Percentiles rank a stretch among this genome's conserved stretches.
These are phyloP conservation scores for Fabriciana adippe DNA, from an alignment of 2,888 invertebrate species.

Conservation along the genomic window DNA sequence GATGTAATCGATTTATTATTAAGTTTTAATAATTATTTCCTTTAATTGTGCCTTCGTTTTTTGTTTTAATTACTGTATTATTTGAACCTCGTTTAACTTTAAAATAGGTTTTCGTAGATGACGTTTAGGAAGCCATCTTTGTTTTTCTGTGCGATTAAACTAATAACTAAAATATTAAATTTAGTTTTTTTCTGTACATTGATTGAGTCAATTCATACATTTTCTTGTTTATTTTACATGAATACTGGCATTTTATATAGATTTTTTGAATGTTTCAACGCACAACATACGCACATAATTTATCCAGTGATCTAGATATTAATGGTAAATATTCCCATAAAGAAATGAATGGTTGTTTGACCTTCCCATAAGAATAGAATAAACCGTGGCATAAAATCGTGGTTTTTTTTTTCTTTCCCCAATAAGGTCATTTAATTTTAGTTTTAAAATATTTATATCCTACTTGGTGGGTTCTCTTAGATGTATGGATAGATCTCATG, in stretches of 20 bases:
- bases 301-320: too few species aligned
- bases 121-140: neutral
- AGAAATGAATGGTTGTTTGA: too few species aligned
- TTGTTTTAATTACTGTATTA: slow-evolving; percentile 24
- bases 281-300: too few species aligned
- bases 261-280: too few species aligned
- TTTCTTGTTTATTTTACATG: too few species aligned
- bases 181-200: too few species aligned
- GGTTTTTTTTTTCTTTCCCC: neutral
- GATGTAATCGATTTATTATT: slow-evolving; percentile 28
- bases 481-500: slow-evolving; percentile 44
- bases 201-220: too few species aligned
- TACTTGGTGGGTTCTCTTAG: slow-evolving; percentile 45
- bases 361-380: too few species aligned
- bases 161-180: slow-evolving; percentile 1
- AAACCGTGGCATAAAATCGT: neutral
- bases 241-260: too few species aligned
- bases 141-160: slow-evolving; percentile 7
- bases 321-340: too few species aligned
- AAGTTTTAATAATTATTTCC: slow-evolving; percentile 30
- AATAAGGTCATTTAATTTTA: slow-evolving; percentile 27
- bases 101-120: slow-evolving; percentile 7
- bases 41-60: slow-evolving; percentile 34
- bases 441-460: slow-evolving; percentile 32
- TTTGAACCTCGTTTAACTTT: neutral